phyloP scores from a whole-genome alignment of 1,140 invertebrate species.

The Drosophila lini region DNA sequence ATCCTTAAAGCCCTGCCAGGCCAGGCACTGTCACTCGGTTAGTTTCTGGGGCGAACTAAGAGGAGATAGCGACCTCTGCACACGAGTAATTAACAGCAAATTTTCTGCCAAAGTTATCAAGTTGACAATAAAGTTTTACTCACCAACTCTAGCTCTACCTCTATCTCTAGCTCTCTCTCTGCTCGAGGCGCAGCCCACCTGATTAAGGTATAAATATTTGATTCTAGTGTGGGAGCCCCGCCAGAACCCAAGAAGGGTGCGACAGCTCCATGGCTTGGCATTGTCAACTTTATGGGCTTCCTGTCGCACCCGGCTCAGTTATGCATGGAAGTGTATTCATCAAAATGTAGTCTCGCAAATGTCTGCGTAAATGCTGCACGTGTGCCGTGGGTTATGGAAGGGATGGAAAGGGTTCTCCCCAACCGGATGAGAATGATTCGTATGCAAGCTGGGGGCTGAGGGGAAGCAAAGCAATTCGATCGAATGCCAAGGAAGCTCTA shows the following conservation, averaged over 20 bases:
- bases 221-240: conserved; percentile 57
- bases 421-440: not conserved
- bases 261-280: conserved; percentile 47
- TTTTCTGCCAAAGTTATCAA: conserved; percentile 66
- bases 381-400: conserved; percentile 10
- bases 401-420: conserved; percentile 1
- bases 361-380: conserved; percentile 38
- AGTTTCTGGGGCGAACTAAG: conserved; percentile 5
- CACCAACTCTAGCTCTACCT: conserved; percentile 10
- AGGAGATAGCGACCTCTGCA: conserved; percentile 20
- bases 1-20: conserved; percentile 34
- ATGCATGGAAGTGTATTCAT: conserved; percentile 59
- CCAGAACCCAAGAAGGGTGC: conserved; percentile 20
- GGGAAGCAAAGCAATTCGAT: conserved; percentile 28
- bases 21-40: conserved; percentile 9
- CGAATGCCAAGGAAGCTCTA: conserved; percentile 35
- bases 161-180: conserved; percentile 5
- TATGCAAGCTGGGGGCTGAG: conserved; percentile 2
- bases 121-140: conserved; percentile 66
- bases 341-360: conserved; percentile 59
- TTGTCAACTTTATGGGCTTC: conserved; percentile 78
- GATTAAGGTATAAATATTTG: conserved; percentile 80
- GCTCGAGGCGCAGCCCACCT: conserved; percentile 28
- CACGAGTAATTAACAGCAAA: conserved; percentile 75
- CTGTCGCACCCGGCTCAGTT: conserved; percentile 35